A percentile compares a stretch with the other conserved stretches of the same genome.
Evolutionary conservation across 2,888 invertebrate genomes (phyloP).

Genomic region (Gandaritis pyraliata): DNA sequence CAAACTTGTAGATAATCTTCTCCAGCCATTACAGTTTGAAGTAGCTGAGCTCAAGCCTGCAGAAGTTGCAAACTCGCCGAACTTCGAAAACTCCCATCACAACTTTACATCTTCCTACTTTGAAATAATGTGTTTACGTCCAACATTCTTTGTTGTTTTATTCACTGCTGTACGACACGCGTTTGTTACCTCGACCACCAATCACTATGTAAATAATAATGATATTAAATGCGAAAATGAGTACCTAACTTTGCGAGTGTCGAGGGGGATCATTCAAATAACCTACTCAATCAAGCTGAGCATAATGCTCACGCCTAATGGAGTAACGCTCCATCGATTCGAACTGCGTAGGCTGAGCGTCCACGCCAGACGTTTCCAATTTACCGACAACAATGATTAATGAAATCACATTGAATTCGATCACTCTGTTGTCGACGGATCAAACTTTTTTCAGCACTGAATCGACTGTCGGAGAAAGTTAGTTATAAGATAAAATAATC

Average conservation of each 20-base stretch:
- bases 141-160: conserved; percentile 44
- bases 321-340: conserved; percentile 42
- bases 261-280: conserved; percentile 28
- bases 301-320: conserved; percentile 41
- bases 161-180: conserved; percentile 32
- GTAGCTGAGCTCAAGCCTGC: conserved; percentile 61
- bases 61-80: conserved; percentile 64
- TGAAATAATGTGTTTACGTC: conserved; percentile 58
- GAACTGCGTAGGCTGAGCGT: conserved; percentile 9
- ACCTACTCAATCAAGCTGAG: conserved; percentile 37
- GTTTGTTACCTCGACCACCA: conserved; percentile 17
- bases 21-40: conserved; percentile 71
- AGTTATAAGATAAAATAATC: conserved; percentile 71
- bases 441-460: conserved; percentile 51
- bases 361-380: conserved; percentile 42
- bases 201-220: background rate
- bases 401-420: conserved; percentile 51
- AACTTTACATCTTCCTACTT: conserved; percentile 53
- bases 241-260: conserved; percentile 19
- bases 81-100: conserved; percentile 57
- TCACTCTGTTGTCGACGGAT: conserved; percentile 43
- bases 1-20: conserved; percentile 75
- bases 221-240: background rate
- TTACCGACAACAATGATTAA: conserved; percentile 44
- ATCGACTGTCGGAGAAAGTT: conserved; percentile 64